Base-by-base conservation (phyloP, 2,888 invertebrate genomes). In the Podabrus alpinus region DNA sequence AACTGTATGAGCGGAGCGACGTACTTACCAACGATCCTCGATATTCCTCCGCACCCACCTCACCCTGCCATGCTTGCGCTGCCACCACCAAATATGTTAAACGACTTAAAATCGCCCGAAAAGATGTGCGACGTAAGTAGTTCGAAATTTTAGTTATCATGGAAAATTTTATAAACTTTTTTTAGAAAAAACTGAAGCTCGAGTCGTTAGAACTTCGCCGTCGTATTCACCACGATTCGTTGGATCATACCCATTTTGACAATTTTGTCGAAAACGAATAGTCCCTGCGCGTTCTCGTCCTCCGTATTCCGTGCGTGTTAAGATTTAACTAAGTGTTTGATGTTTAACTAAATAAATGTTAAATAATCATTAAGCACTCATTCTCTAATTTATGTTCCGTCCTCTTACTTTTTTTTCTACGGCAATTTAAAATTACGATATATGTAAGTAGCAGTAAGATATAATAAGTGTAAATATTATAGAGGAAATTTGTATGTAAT, bases 291-390 rank as follows among this genome's bases (percentile, higher is more conserved):
- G 45, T 19, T 91, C 88, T 99, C 80, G 98, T 95, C 90, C 97
- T 98, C 84, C 99, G 97, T 66, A 99, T 97, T 88, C 96, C 94
- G 87, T 99, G 99, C 86, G 99, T 92, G 89, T 99, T 98, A 85
- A 99, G 98, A 72, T 98, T 45, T 45, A 45, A n/a, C 45, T 45
- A 45, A 45, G 45, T 45, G 45, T 45, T 45, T 45, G 45, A 45
- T 45, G 45, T 45, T 45, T 45, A 45, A n/a, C 45, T 45, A 45
- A 45, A 45, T 45, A 45, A 45, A 45, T 45, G 45, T 45, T 45
- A 45, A 45, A 45, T n/a, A 45, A 45, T n/a, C 45, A 45, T n/a
- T 45, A 45, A 45, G 45, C 45, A 45, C 45, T 45, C 45, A n/a
- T n/a, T 45, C 45, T n/a, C 7, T 45, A 7, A n/a, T 4, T 45